A percentile compares a stretch with the other conserved stretches of the same genome.
These are phyloP conservation scores for Achatina immaculata DNA, from an alignment of 1,140 invertebrate species.

Conservation along the genomic window DNA sequence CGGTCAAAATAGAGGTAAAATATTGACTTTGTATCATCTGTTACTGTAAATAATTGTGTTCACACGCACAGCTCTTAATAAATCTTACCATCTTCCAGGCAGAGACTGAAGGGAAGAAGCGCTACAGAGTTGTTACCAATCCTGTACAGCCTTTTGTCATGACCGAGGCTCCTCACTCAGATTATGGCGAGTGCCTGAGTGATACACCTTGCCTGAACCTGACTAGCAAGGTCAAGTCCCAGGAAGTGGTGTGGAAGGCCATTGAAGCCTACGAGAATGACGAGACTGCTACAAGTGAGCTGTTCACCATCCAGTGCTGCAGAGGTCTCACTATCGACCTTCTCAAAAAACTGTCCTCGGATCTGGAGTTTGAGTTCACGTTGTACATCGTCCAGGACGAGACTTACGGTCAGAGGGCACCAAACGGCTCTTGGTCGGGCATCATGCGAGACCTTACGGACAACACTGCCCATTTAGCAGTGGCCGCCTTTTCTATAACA, in stretches of 20 bases:
- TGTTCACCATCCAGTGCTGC: constrained; percentile 81
- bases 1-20: neutral
- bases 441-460: constrained; percentile 87
- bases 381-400: constrained; percentile 87
- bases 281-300: constrained; percentile 53
- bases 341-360: constrained; percentile 85
- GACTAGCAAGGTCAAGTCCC: constrained; percentile 77
- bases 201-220: constrained; percentile 83
- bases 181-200: constrained; percentile 69
- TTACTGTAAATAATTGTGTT: neutral
- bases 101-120: constrained; percentile 72
- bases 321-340: constrained; percentile 92
- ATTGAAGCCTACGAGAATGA: constrained; percentile 63
- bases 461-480: constrained; percentile 89
- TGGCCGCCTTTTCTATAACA: constrained; percentile 89
- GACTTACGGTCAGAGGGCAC: constrained; percentile 59
- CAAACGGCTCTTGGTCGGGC: constrained; percentile 81
- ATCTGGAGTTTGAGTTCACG: constrained; percentile 89
- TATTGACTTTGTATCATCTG: neutral
- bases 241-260: constrained; percentile 59
- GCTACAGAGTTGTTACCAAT: constrained; percentile 89
- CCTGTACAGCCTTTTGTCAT: constrained; percentile 70
- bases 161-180: constrained; percentile 56
- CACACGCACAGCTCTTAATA: no score
- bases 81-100: no score